A percentile compares a stretch with the other conserved stretches of the same genome.
Conservation (phyloP, 2,113 vertebrate species). For the Dryoscopus gambensis region DNA sequence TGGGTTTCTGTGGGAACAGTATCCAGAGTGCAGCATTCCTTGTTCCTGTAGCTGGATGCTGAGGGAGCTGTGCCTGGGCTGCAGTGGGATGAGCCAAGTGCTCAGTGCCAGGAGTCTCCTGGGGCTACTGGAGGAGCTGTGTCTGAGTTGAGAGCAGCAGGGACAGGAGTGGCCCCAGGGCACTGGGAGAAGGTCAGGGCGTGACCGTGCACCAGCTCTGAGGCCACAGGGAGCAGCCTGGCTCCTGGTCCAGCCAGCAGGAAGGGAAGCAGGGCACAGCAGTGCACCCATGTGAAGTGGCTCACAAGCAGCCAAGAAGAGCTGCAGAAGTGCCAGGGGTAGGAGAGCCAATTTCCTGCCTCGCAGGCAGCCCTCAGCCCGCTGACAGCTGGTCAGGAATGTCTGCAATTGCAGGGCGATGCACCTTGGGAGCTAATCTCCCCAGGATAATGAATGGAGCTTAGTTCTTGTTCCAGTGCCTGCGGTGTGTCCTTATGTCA, state of each 20-base stretch:
- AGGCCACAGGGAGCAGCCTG: background rate
- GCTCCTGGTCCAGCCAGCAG: background rate
- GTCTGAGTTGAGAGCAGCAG: background rate
- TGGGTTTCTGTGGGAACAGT: background rate
- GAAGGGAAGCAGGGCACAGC: background rate
- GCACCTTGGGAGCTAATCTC: background rate
- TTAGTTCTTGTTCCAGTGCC: background rate
- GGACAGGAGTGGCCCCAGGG: background rate
- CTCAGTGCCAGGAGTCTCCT: background rate
- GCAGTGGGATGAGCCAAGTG: background rate
- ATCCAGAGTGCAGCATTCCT: background rate
- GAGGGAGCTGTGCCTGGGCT: background rate
- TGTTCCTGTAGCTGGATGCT: background rate
- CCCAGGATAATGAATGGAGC: background rate
- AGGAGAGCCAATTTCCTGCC: background rate
- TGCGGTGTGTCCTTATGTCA: background rate
- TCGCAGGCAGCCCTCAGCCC: background rate
- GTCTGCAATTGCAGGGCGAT: background rate
- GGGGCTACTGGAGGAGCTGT: background rate
- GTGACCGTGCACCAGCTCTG: accelerated
- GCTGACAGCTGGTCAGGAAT: background rate
- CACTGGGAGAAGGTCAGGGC: background rate
- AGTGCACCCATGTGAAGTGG: background rate
- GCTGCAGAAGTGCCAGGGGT: background rate
- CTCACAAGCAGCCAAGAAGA: background rate